phyloP scores from a whole-genome alignment of 2,797 vertebrate species.

The Poecilia gillii region DNA sequence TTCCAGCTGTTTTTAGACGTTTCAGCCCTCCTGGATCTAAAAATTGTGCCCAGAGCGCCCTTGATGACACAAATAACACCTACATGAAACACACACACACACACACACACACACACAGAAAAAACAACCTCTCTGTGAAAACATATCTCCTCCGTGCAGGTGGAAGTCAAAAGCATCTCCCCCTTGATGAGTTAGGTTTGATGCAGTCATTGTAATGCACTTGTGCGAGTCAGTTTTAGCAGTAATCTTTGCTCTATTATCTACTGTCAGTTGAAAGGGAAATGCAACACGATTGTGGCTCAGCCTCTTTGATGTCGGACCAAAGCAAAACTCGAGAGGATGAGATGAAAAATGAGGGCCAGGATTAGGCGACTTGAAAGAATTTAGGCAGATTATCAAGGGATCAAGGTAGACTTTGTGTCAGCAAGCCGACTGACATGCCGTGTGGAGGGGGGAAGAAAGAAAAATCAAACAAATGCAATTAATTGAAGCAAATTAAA shows the following conservation, averaged over 20 bases:
- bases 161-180: slow-evolving; percentile 32
- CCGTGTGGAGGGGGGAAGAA: not conserved
- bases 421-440: slow-evolving; percentile 39
- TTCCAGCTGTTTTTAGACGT: slow-evolving; percentile 13
- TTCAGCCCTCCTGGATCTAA: slow-evolving; percentile 4
- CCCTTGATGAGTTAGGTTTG: slow-evolving; percentile 26
- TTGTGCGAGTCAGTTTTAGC: slow-evolving; percentile 53
- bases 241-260: slow-evolving; percentile 57
- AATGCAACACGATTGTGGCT: slow-evolving; percentile 45
- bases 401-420: slow-evolving; percentile 56
- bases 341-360: slow-evolving; percentile 47
- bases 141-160: slow-evolving; percentile 22
- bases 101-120: not conserved
- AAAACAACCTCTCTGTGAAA: not conserved
- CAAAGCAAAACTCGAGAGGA: slow-evolving; percentile 48
- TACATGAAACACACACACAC: not conserved
- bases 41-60: not conserved
- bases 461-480: slow-evolving; percentile 17
- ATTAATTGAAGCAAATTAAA: slow-evolving; percentile 18
- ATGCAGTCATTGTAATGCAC: slow-evolving; percentile 35
- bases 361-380: slow-evolving; percentile 64
- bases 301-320: slow-evolving; percentile 64
- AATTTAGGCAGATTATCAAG: slow-evolving; percentile 43
- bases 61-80: slow-evolving; percentile 12
- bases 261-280: slow-evolving; percentile 53